Percentiles rank a stretch among this genome's conserved stretches.
These are phyloP conservation scores for Polydrusus tereticollis DNA, from an alignment of 2,888 invertebrate genomes.

Conservation along the genomic window DNA sequence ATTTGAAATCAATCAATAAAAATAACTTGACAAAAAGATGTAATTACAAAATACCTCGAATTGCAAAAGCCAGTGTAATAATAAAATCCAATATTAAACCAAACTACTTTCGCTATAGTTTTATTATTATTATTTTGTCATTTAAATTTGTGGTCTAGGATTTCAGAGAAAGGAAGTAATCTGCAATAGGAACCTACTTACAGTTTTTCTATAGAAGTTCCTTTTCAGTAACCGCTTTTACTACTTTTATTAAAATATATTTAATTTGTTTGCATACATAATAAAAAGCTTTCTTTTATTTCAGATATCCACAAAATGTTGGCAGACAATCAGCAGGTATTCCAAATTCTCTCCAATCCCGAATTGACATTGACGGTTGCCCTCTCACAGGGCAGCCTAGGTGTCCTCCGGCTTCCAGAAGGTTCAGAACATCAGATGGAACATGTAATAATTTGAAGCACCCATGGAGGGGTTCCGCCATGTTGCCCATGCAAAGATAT, in stretches of 20 bases:
- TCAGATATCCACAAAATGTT: constrained; percentile 56
- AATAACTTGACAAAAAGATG: too few relatives aligned
- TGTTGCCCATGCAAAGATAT: constrained; percentile 86
- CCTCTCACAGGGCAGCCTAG: constrained; percentile 76
- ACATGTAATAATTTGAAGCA: constrained; percentile 88
- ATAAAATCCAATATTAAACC: neutral
- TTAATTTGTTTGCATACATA: neutral
- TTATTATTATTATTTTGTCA: neutral
- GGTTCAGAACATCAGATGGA: constrained; percentile 89
- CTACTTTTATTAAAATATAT: neutral
- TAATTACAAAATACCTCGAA: too few relatives aligned
- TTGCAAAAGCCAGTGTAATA: too few relatives aligned
- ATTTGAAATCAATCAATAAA: too few relatives aligned
- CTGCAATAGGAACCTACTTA: neutral
- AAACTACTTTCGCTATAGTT: neutral
- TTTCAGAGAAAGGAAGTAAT: constrained; percentile 11
- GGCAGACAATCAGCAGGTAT: constrained; percentile 48
- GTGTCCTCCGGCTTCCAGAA: constrained; percentile 78
- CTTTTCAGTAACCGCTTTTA: constrained; percentile 16
- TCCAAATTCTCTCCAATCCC: constrained; percentile 52
- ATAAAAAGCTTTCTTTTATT: constrained; percentile 12
- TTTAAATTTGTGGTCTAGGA: neutral
- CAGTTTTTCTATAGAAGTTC: constrained; percentile 4
- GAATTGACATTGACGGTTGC: constrained; percentile 67
- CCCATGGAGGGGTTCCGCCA: constrained; percentile 85